Evolutionary conservation across 2,888 invertebrate genomes (phyloP).

Genomic region (Amiota mariae): DNA sequence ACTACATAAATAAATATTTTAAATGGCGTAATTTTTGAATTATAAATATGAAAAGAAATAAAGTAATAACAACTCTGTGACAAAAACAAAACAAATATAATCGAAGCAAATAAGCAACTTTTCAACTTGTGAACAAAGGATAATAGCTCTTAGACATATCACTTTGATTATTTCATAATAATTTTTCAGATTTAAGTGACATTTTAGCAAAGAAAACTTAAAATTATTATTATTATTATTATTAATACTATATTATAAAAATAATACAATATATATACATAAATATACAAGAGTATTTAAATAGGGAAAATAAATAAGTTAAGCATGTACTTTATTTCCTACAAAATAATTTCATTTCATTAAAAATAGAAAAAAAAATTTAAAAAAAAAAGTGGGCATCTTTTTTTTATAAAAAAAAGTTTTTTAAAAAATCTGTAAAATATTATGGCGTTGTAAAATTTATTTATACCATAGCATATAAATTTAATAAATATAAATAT

Average conservation of each 20-base stretch:
- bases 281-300: conserved; percentile 33
- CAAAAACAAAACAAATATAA: conserved; percentile 7
- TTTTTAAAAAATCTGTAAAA: no score
- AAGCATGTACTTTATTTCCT: conserved; percentile 41
- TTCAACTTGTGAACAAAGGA: conserved; percentile 71
- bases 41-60: no score
- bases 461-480: no score
- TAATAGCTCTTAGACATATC: conserved; percentile 74
- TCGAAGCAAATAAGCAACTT: conserved; percentile 16
- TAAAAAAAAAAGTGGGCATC: conserved; percentile 25
- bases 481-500: no score
- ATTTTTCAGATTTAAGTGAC: conserved; percentile 52
- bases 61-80: conserved; percentile 12
- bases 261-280: conserved; percentile 33
- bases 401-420: no score
- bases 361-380: conserved; percentile 27
- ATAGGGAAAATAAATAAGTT: conserved; percentile 29
- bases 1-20: background rate
- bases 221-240: conserved; percentile 15
- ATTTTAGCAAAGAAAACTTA: conserved; percentile 51
- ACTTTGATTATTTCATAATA: conserved; percentile 55
- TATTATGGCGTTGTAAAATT: no score
- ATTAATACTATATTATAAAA: conserved; percentile 38
- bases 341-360: conserved; percentile 22
- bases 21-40: no score